A percentile compares a stretch with the other conserved stretches of the same genome.
phyloP scores from a whole-genome alignment of 2,797 vertebrate species.

The Chelon auratus region DNA sequence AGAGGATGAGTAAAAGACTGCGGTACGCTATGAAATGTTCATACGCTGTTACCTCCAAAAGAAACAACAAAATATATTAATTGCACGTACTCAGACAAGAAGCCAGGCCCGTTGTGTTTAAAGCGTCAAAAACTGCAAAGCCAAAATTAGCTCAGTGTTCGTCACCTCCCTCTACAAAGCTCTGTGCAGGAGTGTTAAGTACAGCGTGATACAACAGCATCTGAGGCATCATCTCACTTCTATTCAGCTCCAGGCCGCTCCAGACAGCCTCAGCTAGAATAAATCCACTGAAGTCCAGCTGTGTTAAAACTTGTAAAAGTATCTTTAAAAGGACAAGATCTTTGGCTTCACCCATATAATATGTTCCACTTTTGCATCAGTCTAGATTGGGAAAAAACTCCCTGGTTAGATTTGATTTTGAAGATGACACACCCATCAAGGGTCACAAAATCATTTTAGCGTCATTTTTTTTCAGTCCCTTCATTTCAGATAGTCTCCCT shows the following conservation, averaged over 20 bases:
- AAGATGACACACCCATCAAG: constrained; percentile 9
- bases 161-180: constrained; percentile 15
- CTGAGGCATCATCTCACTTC: neutral
- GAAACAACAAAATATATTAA: constrained; percentile 77
- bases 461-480: neutral
- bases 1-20: constrained; percentile 59
- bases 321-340: constrained; percentile 33
- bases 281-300: neutral
- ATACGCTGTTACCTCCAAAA: constrained; percentile 81
- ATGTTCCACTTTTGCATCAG: constrained; percentile 44
- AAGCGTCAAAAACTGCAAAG: constrained; percentile 21
- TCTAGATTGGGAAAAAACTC: neutral
- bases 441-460: neutral
- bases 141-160: constrained; percentile 26
- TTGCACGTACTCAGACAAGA: constrained; percentile 88
- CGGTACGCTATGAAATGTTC: constrained; percentile 56
- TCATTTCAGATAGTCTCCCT: constrained; percentile 34
- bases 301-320: constrained; percentile 18
- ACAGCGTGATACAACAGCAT: neutral
- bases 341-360: constrained; percentile 63
- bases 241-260: neutral
- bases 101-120: constrained; percentile 20
- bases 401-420: constrained; percentile 8
- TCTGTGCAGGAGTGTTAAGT: neutral
- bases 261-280: neutral